Evolutionary conservation across 2,888 invertebrate genomes (phyloP).

Genomic region (Dinocampus coccinellae): DNA sequence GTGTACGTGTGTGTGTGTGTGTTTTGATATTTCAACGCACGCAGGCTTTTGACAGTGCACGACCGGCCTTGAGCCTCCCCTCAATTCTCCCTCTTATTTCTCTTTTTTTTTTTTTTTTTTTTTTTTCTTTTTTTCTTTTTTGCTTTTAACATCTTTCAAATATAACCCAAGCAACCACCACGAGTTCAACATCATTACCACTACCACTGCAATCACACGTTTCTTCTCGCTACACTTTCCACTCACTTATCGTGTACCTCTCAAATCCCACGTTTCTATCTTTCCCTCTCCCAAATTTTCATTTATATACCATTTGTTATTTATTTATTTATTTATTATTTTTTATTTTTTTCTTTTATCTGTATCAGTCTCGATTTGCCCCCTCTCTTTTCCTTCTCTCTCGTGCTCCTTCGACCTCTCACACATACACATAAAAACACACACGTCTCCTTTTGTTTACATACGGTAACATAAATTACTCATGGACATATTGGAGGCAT

Average conservation of each 20-base stretch:
- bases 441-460: conserved; percentile 2
- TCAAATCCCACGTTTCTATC: conserved; percentile 34
- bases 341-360: too few relatives aligned
- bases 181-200: conserved; percentile 18
- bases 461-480: conserved; percentile 6
- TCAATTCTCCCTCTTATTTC: conserved; percentile 18
- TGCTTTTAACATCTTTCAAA: background rate
- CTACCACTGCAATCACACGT: conserved; percentile 18
- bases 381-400: conserved; percentile 37
- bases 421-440: background rate
- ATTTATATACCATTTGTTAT: conserved; percentile 33
- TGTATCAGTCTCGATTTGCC: too few relatives aligned
- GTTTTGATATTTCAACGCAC: conserved; percentile 44
- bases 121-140: conserved; percentile 32
- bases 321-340: too few relatives aligned
- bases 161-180: conserved; percentile 15
- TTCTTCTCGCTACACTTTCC: conserved; percentile 33
- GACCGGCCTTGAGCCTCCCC: conserved; percentile 53
- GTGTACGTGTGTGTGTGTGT: conserved; percentile 39
- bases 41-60: conserved; percentile 48
- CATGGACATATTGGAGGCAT: conserved; percentile 10
- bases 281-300: conserved; percentile 27
- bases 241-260: conserved; percentile 37
- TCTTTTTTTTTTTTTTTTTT: conserved; percentile 20
- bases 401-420: background rate